Percentiles rank a stretch among this genome's conserved stretches.
These are phyloP conservation scores for Zygogramma bicolorata DNA, from an alignment of 2,888 invertebrate species.

Conservation along the genomic window DNA sequence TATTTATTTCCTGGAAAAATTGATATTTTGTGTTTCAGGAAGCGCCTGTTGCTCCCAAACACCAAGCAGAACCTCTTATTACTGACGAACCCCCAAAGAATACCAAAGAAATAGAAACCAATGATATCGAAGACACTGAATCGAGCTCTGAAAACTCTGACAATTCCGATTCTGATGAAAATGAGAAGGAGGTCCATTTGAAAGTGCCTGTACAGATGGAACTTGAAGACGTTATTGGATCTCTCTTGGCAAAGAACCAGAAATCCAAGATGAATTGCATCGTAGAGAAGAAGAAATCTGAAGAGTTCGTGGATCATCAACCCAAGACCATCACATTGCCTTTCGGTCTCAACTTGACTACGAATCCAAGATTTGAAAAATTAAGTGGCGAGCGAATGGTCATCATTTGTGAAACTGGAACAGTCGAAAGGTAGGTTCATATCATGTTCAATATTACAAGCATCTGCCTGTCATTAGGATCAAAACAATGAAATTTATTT, in stretches of 20 bases:
- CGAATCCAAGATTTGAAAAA: constrained; percentile 79
- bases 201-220: constrained; percentile 86
- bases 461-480: too few species aligned
- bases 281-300: constrained; percentile 86
- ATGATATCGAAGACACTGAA: constrained; percentile 40
- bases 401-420: constrained; percentile 89
- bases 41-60: constrained; percentile 47
- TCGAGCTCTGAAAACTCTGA: constrained; percentile 47
- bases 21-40: constrained; percentile 49
- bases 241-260: constrained; percentile 77
- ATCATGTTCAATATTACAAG: too few species aligned
- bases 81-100: constrained; percentile 33
- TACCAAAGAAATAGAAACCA: constrained; percentile 46
- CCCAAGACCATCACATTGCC: constrained; percentile 74
- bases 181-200: neutral
- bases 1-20: neutral
- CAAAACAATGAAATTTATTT: too few species aligned
- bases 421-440: constrained; percentile 70
- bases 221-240: constrained; percentile 85
- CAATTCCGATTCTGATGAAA: constrained; percentile 64
- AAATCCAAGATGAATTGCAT: constrained; percentile 91
- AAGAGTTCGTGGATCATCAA: constrained; percentile 85
- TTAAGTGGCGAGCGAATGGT: constrained; percentile 88
- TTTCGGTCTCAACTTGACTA: constrained; percentile 77
- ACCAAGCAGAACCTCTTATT: constrained; percentile 44